Evolutionary conservation across 1,140 invertebrate genomes (phyloP).

Genomic region (Hylyphantes graminicola): DNA sequence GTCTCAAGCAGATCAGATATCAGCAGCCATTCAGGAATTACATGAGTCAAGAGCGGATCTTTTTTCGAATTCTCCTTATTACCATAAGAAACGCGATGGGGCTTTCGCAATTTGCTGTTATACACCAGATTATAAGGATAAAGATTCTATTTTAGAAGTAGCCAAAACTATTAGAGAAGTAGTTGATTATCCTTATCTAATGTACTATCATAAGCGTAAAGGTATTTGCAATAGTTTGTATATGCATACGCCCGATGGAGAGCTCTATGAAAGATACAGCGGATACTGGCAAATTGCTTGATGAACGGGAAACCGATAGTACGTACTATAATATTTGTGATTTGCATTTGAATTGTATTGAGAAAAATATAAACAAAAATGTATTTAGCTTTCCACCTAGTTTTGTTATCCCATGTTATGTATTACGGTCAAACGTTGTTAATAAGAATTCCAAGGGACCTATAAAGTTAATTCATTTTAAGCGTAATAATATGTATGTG

Average conservation of each 20-base stretch:
- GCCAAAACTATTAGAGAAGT: neutral
- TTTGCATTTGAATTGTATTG: no score
- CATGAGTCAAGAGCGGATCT: neutral
- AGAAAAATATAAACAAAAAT: no score
- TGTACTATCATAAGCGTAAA: neutral
- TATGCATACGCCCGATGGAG: neutral
- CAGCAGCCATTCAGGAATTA: neutral
- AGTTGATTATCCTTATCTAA: neutral
- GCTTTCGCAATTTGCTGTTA: neutral
- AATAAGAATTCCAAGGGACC: no score
- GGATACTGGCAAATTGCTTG: neutral
- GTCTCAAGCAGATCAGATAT: slow-evolving; percentile 3
- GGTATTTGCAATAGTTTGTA: neutral
- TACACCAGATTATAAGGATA: neutral
- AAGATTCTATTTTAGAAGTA: neutral
- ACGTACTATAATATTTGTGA: no score
- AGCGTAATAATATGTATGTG: no score
- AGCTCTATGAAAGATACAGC: neutral
- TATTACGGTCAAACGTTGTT: no score
- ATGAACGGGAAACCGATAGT: neutral
- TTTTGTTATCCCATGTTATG: no score
- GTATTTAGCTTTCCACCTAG: no score
- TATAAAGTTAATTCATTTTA: no score
- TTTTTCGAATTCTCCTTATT: neutral
- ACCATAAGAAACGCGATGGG: neutral